Conservation (phyloP, 2,797 vertebrate species). For the Phalloptychus januarius region DNA sequence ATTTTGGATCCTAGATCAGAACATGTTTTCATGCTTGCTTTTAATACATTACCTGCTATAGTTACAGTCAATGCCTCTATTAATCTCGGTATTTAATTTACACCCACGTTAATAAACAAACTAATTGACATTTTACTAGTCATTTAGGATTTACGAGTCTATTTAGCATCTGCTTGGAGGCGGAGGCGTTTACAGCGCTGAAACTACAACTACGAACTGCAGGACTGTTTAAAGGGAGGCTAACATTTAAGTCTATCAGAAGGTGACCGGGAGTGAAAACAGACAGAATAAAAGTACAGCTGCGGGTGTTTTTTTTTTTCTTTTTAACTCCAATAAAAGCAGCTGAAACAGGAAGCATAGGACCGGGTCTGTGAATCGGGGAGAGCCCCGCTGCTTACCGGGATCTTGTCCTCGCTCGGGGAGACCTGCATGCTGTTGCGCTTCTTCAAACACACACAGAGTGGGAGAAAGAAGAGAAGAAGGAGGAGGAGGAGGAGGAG, state of each 20-base stretch:
- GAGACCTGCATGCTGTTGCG: conserved; percentile 68
- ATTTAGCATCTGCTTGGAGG: neutral
- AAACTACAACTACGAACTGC: neutral
- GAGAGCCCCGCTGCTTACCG: conserved; percentile 69
- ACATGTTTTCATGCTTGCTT: neutral
- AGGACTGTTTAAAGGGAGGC: neutral
- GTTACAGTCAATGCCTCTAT: neutral
- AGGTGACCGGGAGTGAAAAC: neutral
- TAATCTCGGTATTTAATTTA: neutral
- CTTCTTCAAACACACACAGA: conserved; percentile 67
- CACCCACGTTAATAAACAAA: neutral
- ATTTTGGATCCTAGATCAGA: neutral
- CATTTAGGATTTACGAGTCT: neutral
- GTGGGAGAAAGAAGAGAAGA: conserved; percentile 21
- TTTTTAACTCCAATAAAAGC: neutral
- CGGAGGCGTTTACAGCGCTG: neutral
- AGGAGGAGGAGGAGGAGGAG: conserved; percentile 5
- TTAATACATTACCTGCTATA: neutral
- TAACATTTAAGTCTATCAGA: neutral
- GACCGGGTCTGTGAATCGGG: neutral
- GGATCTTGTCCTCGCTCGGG: conserved; percentile 71
- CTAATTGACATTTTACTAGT: neutral
- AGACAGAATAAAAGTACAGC: neutral
- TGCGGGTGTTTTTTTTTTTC: neutral
- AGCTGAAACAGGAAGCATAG: neutral